These are phyloP conservation scores for Epinotia ramella DNA, from an alignment of 2,888 invertebrate species.

Conservation along the genomic window DNA sequence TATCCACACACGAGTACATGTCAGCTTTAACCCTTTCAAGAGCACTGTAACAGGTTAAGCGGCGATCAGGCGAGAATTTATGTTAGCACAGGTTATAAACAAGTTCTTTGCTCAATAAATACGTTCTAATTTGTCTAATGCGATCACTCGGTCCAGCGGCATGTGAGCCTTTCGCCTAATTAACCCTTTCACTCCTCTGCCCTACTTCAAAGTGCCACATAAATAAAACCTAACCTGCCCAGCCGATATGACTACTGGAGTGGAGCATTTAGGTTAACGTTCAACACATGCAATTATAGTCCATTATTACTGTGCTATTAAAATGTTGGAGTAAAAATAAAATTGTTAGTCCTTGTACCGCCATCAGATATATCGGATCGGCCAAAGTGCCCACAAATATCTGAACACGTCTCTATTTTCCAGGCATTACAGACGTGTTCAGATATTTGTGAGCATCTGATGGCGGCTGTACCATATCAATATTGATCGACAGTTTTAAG, in stretches of 20 bases:
- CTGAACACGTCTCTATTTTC: too few species aligned
- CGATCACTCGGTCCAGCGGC: slow-evolving; percentile 74
- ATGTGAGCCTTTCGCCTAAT: slow-evolving; percentile 81
- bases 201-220: slow-evolving; percentile 76
- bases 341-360: background rate
- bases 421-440: too few species aligned
- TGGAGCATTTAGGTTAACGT: slow-evolving; percentile 67
- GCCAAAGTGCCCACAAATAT: too few species aligned
- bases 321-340: background rate
- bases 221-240: slow-evolving; percentile 69
- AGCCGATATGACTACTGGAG: slow-evolving; percentile 51
- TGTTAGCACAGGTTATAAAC: slow-evolving; percentile 62
- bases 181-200: slow-evolving; percentile 77
- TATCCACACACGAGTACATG: background rate
- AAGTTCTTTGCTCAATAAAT: slow-evolving; percentile 77
- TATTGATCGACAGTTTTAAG: background rate
- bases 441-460: too few species aligned
- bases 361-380: too few species aligned
- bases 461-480: background rate
- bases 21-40: slow-evolving; percentile 8
- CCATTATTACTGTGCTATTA: background rate
- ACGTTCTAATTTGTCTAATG: slow-evolving; percentile 80
- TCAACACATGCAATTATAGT: slow-evolving; percentile 50
- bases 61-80: slow-evolving; percentile 40
- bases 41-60: slow-evolving; percentile 27